These are phyloP conservation scores for Drosophila vallismaia DNA, from an alignment of 2,888 invertebrate genomes.

Conservation along the genomic window DNA sequence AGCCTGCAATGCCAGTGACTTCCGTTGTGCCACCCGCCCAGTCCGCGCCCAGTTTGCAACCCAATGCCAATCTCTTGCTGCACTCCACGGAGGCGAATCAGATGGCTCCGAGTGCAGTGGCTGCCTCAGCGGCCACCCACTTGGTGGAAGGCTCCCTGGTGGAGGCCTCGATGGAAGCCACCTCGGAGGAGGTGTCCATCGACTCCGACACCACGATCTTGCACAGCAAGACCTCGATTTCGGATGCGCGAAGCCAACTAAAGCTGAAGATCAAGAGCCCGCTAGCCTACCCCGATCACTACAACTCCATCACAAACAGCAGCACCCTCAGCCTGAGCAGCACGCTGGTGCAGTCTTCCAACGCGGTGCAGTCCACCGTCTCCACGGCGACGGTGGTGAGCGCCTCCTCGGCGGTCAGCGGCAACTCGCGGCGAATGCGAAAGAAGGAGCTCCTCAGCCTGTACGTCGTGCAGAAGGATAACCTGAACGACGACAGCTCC, in stretches of 20 bases:
- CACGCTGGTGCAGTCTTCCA: conserved; percentile 64
- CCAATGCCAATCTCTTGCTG: conserved; percentile 26
- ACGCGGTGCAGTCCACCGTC: conserved; percentile 73
- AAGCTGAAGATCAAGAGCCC: conserved; percentile 97
- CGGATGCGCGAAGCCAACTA: conserved; percentile 92
- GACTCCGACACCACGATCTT: conserved; percentile 83
- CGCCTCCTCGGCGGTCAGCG: conserved; percentile 60
- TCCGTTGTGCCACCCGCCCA: background rate
- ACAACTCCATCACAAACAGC: conserved; percentile 74
- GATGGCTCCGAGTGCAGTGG: conserved; percentile 46
- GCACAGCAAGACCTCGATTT: conserved; percentile 89
- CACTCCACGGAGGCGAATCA: conserved; percentile 70
- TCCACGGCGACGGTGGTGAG: conserved; percentile 63
- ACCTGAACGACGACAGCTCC: conserved; percentile 91
- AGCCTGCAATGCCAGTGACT: conserved; percentile 18
- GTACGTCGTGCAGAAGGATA: conserved; percentile 92
- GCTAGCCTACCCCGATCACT: conserved; percentile 90
- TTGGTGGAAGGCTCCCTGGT: conserved; percentile 82
- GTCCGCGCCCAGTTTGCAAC: background rate
- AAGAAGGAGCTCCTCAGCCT: conserved; percentile 94
- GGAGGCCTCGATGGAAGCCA: conserved; percentile 83
- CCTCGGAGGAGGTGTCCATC: conserved; percentile 84
- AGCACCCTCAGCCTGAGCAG: conserved; percentile 50
- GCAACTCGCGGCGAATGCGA: conserved; percentile 92
- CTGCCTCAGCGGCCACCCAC: conserved; percentile 61